A percentile compares a stretch with the other conserved stretches of the same genome.
Evolutionary conservation across 92 coral and sea anemone species (phyloP).

Genomic region (Anthopleura xanthogrammica): DNA sequence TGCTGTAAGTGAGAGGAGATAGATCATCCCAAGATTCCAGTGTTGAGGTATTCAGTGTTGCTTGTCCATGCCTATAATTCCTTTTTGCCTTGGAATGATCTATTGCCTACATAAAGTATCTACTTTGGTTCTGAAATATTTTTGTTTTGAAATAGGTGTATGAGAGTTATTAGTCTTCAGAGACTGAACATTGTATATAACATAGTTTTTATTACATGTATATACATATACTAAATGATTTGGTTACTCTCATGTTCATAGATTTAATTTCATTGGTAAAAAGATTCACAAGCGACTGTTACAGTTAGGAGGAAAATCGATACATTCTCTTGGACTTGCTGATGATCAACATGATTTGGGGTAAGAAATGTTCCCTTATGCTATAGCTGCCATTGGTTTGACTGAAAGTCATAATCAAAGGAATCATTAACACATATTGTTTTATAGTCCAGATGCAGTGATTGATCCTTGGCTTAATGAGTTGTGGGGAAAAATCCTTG

Average conservation of each 20-base stretch:
- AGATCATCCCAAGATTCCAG: too few species aligned
- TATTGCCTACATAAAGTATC: too few species aligned
- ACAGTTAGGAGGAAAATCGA: slow-evolving; percentile 72
- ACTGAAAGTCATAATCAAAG: neutral
- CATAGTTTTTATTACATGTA: too few species aligned
- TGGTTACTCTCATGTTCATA: neutral
- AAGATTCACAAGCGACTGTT: slow-evolving; percentile 74
- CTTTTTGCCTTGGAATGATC: too few species aligned
- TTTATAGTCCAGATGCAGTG: slow-evolving; percentile 83
- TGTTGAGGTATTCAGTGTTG: too few species aligned
- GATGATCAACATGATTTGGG: slow-evolving; percentile 99
- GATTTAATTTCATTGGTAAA: slow-evolving; percentile 96
- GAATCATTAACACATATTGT: neutral
- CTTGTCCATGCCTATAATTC: too few species aligned
- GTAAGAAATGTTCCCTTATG: slow-evolving; percentile 26
- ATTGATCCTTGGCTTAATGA: slow-evolving; percentile 93
- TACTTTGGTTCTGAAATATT: too few species aligned
- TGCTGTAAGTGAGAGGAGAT: too few species aligned
- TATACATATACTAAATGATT: neutral
- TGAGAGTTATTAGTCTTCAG: too few species aligned
- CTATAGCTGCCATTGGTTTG: too few species aligned
- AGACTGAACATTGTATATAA: too few species aligned
- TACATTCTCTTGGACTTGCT: slow-evolving; percentile 78
- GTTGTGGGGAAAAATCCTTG: slow-evolving; percentile 74
- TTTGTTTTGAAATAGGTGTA: too few species aligned